Percentiles rank a stretch among this genome's conserved stretches.
These are phyloP conservation scores for Neelides sp. DNA, from an alignment of 1,140 invertebrate genomes.

Conservation along the genomic window DNA sequence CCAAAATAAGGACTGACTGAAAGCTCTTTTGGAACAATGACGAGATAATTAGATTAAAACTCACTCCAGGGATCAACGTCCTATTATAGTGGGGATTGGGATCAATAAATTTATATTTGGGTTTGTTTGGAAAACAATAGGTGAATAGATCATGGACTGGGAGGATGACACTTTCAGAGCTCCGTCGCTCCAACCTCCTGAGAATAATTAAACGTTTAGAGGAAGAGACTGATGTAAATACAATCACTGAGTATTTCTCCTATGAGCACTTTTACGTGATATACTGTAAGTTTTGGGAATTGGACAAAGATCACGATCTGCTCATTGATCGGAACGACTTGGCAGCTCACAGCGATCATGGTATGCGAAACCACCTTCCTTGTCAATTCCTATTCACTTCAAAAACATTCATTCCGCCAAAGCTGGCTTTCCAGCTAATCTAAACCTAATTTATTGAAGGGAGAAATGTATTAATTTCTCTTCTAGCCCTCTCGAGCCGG, in stretches of 20 bases:
- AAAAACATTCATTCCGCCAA: neutral
- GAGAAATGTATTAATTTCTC: slow-evolving; percentile 8
- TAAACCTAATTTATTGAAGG: neutral
- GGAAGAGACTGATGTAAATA: slow-evolving; percentile 32
- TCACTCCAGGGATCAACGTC: no score
- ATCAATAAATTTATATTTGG: no score
- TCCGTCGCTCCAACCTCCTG: slow-evolving; percentile 80
- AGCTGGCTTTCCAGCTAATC: no score
- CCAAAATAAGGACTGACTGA: no score
- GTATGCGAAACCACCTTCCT: slow-evolving; percentile 40
- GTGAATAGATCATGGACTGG: slow-evolving; percentile 97
- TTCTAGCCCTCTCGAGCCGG: slow-evolving; percentile 74
- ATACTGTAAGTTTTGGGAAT: slow-evolving; percentile 99
- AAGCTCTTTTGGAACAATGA: no score
- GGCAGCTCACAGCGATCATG: slow-evolving; percentile 87
- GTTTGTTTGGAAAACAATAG: slow-evolving; percentile 13
- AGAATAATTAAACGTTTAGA: slow-evolving; percentile 60
- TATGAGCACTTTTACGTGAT: slow-evolving; percentile 92
- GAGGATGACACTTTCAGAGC: slow-evolving; percentile 71
- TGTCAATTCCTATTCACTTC: slow-evolving; percentile 1
- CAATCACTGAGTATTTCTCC: slow-evolving; percentile 30
- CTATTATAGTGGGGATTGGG: no score
- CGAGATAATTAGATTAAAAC: no score
- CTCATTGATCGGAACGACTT: slow-evolving; percentile 88
- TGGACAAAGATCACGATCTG: slow-evolving; percentile 95